A percentile compares a stretch with the other conserved stretches of the same genome.
Evolutionary conservation across 2,888 invertebrate genomes (phyloP).

Genomic region (Tromatobia lineatoria): DNA sequence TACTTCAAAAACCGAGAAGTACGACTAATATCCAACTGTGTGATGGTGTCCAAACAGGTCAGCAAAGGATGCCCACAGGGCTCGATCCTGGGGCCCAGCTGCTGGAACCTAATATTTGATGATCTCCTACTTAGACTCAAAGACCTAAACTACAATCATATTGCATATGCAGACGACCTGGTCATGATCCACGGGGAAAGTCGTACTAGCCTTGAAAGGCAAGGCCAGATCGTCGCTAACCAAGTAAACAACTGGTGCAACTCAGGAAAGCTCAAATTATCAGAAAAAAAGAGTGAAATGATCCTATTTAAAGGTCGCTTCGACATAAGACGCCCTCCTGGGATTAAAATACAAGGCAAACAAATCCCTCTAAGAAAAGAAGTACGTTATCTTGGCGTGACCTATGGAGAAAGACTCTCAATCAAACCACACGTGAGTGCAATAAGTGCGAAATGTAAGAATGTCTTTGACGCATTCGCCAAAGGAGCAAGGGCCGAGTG

Average conservation of each 20-base stretch:
- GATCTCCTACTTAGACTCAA: slow-evolving; percentile 54
- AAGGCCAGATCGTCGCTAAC: background rate
- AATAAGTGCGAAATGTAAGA: background rate
- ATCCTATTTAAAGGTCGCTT: slow-evolving; percentile 34
- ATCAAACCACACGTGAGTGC: slow-evolving; percentile 8
- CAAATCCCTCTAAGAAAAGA: background rate
- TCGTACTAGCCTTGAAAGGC: background rate
- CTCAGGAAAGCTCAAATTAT: slow-evolving; percentile 20
- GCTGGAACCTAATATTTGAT: slow-evolving; percentile 70
- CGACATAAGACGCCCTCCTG: slow-evolving; percentile 2
- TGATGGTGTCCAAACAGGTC: slow-evolving; percentile 25
- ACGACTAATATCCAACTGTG: background rate
- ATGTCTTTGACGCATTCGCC: background rate
- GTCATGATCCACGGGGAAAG: slow-evolving; percentile 22
- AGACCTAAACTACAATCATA: background rate
- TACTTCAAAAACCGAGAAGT: slow-evolving; percentile 43
- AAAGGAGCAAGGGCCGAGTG: slow-evolving; percentile 49
- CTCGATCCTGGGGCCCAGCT: slow-evolving; percentile 65
- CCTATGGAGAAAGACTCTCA: slow-evolving; percentile 28
- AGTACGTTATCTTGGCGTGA: slow-evolving; percentile 42
- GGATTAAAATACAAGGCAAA: background rate
- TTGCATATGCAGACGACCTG: slow-evolving; percentile 69
- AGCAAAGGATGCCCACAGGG: slow-evolving; percentile 62
- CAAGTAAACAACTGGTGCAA: slow-evolving; percentile 39
- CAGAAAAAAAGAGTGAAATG: slow-evolving; percentile 40